A percentile compares a stretch with the other conserved stretches of the same genome.
phyloP scores from a whole-genome alignment of 2,888 invertebrate species.

The Idaea dimidiata region DNA sequence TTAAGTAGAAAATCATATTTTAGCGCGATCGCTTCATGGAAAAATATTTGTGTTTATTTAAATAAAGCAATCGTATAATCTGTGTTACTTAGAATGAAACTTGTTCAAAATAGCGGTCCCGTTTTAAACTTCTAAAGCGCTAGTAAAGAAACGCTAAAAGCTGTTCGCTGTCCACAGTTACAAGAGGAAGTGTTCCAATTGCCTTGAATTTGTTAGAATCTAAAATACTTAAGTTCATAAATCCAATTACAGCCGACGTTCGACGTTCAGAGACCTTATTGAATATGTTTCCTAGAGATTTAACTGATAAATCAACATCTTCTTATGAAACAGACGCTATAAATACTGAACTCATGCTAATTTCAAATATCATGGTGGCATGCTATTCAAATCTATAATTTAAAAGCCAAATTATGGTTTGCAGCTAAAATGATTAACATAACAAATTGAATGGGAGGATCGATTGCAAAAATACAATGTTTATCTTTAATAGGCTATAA shows the following conservation, averaged over 20 bases:
- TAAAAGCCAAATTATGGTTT: slow-evolving; percentile 36
- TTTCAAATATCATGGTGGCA: slow-evolving; percentile 34
- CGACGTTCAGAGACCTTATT: slow-evolving; percentile 40
- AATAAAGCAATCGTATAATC: neutral
- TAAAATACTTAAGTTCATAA: slow-evolving; percentile 46
- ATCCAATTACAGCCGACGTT: slow-evolving; percentile 50
- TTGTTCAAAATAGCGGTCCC: neutral
- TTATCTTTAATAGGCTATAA: neutral
- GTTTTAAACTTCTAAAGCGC: slow-evolving; percentile 11
- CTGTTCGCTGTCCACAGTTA: slow-evolving; percentile 28
- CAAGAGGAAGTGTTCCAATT: slow-evolving; percentile 40
- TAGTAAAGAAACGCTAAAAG: slow-evolving; percentile 26
- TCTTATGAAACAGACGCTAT: slow-evolving; percentile 35
- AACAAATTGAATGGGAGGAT: slow-evolving; percentile 36
- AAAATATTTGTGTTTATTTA: slow-evolving; percentile 9
- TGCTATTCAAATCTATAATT: slow-evolving; percentile 41
- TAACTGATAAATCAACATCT: slow-evolving; percentile 36
- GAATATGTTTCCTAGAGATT: slow-evolving; percentile 30
- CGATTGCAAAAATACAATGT: slow-evolving; percentile 30
- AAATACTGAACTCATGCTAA: slow-evolving; percentile 43
- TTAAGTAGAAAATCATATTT: slow-evolving; percentile 32
- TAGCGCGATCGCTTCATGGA: slow-evolving; percentile 22
- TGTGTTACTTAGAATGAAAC: neutral
- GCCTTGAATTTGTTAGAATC: slow-evolving; percentile 35
- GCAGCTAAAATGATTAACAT: slow-evolving; percentile 41